Conservation (phyloP, 2,888 invertebrate species). For the Papilio elwesi region DNA sequence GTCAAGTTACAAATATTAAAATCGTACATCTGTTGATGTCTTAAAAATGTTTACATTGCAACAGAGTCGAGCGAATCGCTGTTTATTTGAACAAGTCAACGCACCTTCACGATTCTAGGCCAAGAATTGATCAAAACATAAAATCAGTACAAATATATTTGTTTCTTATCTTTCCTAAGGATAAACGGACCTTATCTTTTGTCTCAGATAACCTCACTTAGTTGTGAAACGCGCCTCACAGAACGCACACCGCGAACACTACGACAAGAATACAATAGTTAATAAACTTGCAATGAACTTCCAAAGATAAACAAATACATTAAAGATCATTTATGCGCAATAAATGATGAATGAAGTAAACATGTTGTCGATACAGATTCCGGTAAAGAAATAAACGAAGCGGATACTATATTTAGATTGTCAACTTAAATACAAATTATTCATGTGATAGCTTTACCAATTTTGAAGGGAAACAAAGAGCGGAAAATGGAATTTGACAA, state of each 20-base stretch:
- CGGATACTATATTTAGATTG: neutral
- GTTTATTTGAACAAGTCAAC: conserved; percentile 44
- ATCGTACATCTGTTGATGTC: no score
- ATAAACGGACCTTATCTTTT: conserved; percentile 64
- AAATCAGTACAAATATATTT: conserved; percentile 50
- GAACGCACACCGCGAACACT: conserved; percentile 40
- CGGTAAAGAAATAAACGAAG: conserved; percentile 15
- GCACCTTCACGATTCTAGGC: conserved; percentile 50
- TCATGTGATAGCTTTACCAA: no score
- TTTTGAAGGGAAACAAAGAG: neutral
- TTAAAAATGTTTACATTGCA: neutral
- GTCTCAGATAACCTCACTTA: conserved; percentile 51
- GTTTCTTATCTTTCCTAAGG: conserved; percentile 57
- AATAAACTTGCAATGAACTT: neutral
- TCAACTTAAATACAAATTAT: neutral
- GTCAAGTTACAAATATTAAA: no score
- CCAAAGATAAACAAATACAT: conserved; percentile 16
- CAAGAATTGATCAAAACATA: conserved; percentile 52
- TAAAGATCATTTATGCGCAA: neutral
- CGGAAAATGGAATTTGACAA: conserved; percentile 44
- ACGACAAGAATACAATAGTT: neutral
- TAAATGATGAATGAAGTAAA: conserved; percentile 19
- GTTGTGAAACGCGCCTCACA: conserved; percentile 48
- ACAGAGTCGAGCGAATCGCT: neutral
- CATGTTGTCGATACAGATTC: conserved; percentile 7